phyloP scores from a whole-genome alignment of 2,797 vertebrate genomes.

The Catharus ustulatus region DNA sequence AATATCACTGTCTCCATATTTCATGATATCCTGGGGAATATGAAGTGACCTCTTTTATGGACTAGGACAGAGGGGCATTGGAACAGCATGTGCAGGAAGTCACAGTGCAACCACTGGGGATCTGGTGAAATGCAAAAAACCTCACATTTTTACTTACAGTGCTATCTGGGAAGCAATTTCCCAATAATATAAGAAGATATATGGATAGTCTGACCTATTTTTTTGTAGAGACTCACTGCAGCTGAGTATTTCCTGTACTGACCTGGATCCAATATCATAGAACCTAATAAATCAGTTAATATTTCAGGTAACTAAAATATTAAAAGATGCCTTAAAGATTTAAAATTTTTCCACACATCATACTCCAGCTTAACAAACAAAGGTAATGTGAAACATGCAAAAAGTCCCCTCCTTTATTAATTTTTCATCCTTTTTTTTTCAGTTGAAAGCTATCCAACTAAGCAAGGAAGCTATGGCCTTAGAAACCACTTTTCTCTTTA shows the following conservation, averaged over 20 bases:
- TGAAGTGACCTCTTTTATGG: background rate
- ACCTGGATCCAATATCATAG: slow-evolving; percentile 64
- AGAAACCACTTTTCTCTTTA: slow-evolving; percentile 18
- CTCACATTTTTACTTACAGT: slow-evolving; percentile 29
- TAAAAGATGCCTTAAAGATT: slow-evolving; percentile 71
- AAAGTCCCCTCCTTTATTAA: slow-evolving; percentile 37
- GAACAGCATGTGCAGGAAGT: slow-evolving; percentile 41
- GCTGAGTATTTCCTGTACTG: slow-evolving; percentile 63
- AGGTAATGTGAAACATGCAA: slow-evolving; percentile 54
- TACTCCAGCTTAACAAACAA: slow-evolving; percentile 53
- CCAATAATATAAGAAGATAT: slow-evolving; percentile 49
- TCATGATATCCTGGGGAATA: slow-evolving; percentile 15
- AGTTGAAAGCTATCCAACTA: slow-evolving; percentile 32
- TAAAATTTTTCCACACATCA: slow-evolving; percentile 55
- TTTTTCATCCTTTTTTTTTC: background rate
- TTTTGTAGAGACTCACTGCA: slow-evolving; percentile 40
- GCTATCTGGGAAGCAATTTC: slow-evolving; percentile 65
- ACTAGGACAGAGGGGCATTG: slow-evolving; percentile 3
- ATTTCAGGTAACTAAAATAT: slow-evolving; percentile 68
- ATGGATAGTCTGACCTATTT: slow-evolving; percentile 46
- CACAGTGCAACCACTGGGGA: slow-evolving; percentile 1
- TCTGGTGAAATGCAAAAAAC: slow-evolving; percentile 12
- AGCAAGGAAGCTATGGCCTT: slow-evolving; percentile 17
- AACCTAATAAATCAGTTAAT: slow-evolving; percentile 66
- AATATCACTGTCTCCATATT: background rate